phyloP scores from a whole-genome alignment of 2,797 vertebrate genomes.

The Microchirus variegatus region DNA sequence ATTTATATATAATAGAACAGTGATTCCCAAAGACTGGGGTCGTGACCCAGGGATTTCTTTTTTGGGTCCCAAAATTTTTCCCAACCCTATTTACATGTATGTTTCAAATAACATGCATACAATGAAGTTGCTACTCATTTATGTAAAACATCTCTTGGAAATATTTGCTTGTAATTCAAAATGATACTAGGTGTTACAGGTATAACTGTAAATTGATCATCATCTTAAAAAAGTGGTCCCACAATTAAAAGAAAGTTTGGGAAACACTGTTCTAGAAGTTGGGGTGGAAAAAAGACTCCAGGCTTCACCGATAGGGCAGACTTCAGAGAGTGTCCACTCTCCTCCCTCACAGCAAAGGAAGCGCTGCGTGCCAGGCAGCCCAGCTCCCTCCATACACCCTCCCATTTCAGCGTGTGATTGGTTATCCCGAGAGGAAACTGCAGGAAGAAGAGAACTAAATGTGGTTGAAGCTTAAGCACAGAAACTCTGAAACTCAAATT shows the following conservation, averaged over 20 bases:
- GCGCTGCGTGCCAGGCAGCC: slow-evolving; percentile 93
- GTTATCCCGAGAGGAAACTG: slow-evolving; percentile 93
- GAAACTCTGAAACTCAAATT: too few relatives aligned
- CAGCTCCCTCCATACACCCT: slow-evolving; percentile 96
- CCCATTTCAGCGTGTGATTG: slow-evolving; percentile 93
- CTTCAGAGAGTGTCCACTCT: slow-evolving; percentile 95
- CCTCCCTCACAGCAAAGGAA: slow-evolving; percentile 94
- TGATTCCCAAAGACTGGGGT: too few relatives aligned
- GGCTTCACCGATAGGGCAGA: slow-evolving; percentile 89
- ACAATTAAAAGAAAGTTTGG: background rate
- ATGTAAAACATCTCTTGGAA: too few relatives aligned
- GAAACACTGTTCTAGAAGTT: background rate
- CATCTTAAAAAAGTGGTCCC: background rate
- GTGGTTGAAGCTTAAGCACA: too few relatives aligned
- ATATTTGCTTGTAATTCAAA: too few relatives aligned
- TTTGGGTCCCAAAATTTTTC: too few relatives aligned
- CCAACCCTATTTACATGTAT: too few relatives aligned
- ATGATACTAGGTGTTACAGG: too few relatives aligned
- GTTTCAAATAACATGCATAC: too few relatives aligned
- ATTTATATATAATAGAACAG: too few relatives aligned
- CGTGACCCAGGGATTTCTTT: too few relatives aligned
- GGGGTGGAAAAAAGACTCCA: background rate
- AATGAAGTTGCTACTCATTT: too few relatives aligned
- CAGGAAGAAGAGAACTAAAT: background rate
- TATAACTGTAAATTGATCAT: background rate